phyloP scores from a whole-genome alignment of 2,888 invertebrate genomes.

The Rhyacophila evoluta region DNA sequence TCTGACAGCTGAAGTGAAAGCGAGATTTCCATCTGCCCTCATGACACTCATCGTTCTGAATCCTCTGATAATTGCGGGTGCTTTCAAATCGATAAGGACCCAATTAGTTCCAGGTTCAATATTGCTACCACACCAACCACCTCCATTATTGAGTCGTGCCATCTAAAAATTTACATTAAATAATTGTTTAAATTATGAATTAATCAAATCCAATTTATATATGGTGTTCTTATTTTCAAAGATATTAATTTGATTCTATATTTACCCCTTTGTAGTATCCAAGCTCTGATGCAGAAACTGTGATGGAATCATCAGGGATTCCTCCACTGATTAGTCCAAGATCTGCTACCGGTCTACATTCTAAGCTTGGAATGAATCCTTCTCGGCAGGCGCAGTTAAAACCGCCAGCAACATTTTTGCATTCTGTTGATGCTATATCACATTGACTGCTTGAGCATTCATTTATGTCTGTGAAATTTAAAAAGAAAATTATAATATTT shows the following conservation, averaged over 20 bases:
- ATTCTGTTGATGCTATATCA: constrained; percentile 90
- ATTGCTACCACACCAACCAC: constrained; percentile 92
- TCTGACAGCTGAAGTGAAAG: constrained; percentile 91
- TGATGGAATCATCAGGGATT: constrained; percentile 90
- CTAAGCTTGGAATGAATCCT: constrained; percentile 87
- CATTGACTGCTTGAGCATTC: constrained; percentile 92
- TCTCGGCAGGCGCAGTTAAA: constrained; percentile 89
- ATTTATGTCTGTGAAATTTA: constrained; percentile 77
- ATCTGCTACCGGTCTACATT: constrained; percentile 91
- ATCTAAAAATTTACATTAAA: too few relatives aligned
- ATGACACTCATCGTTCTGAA: constrained; percentile 92
- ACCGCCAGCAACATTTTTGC: constrained; percentile 88
- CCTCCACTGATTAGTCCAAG: constrained; percentile 89
- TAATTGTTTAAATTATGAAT: too few relatives aligned
- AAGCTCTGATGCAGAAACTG: constrained; percentile 83
- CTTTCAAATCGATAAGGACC: constrained; percentile 88
- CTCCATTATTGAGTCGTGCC: constrained; percentile 84
- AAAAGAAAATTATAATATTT: too few relatives aligned
- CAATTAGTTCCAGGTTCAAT: constrained; percentile 90
- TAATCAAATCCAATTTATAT: too few relatives aligned
- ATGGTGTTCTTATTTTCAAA: too few relatives aligned
- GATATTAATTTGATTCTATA: constrained; percentile 52
- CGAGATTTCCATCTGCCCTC: constrained; percentile 83
- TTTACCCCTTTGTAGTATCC: constrained; percentile 86
- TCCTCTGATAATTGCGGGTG: constrained; percentile 89